phyloP scores from a whole-genome alignment of 2,888 invertebrate genomes.

The Micropterix aruncella region DNA sequence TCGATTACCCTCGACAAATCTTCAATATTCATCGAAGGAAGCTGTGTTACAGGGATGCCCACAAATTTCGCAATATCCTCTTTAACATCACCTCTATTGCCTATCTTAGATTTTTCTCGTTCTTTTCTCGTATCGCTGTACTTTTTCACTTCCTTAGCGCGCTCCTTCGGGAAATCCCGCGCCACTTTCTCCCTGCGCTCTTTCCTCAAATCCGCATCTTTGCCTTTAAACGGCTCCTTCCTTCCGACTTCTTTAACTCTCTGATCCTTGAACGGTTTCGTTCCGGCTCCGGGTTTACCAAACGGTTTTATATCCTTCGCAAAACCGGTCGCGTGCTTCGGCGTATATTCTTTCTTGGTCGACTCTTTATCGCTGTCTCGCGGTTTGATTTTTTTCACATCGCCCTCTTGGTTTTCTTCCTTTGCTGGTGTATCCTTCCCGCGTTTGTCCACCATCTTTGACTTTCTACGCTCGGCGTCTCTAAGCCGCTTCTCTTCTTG shows the following conservation, averaged over 20 bases:
- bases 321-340: slow-evolving; percentile 15
- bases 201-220: slow-evolving; percentile 24
- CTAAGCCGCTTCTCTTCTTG: slow-evolving; percentile 49
- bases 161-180: slow-evolving; percentile 31
- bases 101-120: slow-evolving; percentile 22
- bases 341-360: slow-evolving; percentile 19
- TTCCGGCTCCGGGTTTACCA: too few species aligned
- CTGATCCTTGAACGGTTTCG: background rate
- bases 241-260: background rate
- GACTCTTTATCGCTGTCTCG: slow-evolving; percentile 28
- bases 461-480: slow-evolving; percentile 37
- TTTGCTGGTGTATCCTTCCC: slow-evolving; percentile 28
- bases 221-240: slow-evolving; percentile 7
- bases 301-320: slow-evolving; percentile 21
- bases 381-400: slow-evolving; percentile 33
- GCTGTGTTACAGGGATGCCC: slow-evolving; percentile 35
- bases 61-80: slow-evolving; percentile 11
- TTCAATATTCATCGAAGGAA: slow-evolving; percentile 36
- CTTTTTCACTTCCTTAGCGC: slow-evolving; percentile 24
- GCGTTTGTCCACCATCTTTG: slow-evolving; percentile 31
- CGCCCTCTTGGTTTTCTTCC: slow-evolving; percentile 28
- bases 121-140: slow-evolving; percentile 36
- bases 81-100: background rate
- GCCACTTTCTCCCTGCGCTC: slow-evolving; percentile 29
- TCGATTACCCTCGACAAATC: slow-evolving; percentile 33